These are phyloP conservation scores for Daboia siamensis DNA, from an alignment of 2,113 vertebrate species.

Conservation along the genomic window DNA sequence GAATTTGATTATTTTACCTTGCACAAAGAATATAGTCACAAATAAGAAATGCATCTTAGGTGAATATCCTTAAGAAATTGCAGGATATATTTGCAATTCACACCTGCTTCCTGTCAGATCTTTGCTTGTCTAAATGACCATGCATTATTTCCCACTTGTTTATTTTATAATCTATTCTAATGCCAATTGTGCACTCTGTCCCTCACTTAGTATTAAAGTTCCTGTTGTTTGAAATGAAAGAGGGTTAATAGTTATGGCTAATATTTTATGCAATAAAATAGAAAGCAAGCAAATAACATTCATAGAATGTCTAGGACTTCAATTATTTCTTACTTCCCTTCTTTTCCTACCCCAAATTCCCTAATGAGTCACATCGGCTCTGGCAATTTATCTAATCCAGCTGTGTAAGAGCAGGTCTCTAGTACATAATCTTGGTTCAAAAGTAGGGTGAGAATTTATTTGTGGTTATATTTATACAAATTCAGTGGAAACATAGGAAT, in stretches of 20 bases:
- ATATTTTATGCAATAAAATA: neutral
- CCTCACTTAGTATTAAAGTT: neutral
- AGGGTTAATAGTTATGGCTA: neutral
- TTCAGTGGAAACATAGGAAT: neutral
- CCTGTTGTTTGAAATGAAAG: neutral
- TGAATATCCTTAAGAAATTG: neutral
- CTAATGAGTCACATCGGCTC: neutral
- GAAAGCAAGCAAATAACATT: neutral
- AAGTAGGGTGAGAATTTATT: neutral
- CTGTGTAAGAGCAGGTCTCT: neutral
- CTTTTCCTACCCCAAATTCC: neutral
- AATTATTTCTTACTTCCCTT: neutral
- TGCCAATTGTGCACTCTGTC: neutral
- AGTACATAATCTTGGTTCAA: neutral
- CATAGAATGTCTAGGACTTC: neutral
- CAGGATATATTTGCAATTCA: neutral
- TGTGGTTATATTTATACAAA: neutral
- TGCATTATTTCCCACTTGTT: neutral
- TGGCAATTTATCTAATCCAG: neutral
- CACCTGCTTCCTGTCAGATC: neutral
- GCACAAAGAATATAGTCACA: neutral
- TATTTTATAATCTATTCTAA: neutral
- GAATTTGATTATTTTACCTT: neutral
- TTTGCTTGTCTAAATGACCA: neutral
- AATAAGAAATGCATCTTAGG: neutral